Base-by-base conservation (phyloP, 2,797 vertebrate genomes). In the Anableps anableps region DNA sequence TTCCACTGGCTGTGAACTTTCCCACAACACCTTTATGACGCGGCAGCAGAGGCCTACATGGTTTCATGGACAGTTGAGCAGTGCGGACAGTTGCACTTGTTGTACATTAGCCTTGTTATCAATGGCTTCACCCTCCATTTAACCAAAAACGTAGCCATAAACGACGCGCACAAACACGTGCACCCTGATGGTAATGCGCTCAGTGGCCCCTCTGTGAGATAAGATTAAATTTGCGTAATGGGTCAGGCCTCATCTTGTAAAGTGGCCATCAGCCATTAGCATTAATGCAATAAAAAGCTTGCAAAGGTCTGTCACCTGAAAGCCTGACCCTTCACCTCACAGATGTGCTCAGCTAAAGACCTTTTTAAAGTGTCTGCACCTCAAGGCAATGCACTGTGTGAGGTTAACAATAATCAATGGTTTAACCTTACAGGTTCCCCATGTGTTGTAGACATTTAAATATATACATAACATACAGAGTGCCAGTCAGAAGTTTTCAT, bases 141-240 rank as follows among this genome's bases (percentile, higher is more conserved):
- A 91, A 78, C 86, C 79, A 87, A 86, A 74, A 92, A 78, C 85
- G 62, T 74, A 77, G 80, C 55, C 76, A 38, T 88, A 88, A 87
- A 89, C 81, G 72, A 86, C 82, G 73, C 19, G 31, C 34, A 81
- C 72, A 81, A 71, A 86, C 76, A 86, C 77, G 77, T 58, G 79
- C 68, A 77, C 79, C 71, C 77, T 17, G 29, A 83, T 66, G 83
- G 55, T 81, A 85, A 88, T 89, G 80, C 74, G 72, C 77, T 84
- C 74, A 76, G 72, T 53, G 83, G 75, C 78, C 68, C 76, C 79
- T 76, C 47, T 62, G 75, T 88, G 79, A 81, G 75, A 79, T 86
- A 45, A 66, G 75, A 88, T 92, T 92, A 85, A 88, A 94, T 94
- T 88, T 90, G 88, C 81, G 53, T 93, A 93, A 94, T 93, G 91